phyloP scores from a whole-genome alignment of 2,113 vertebrate genomes.

The Notiomystis cincta region DNA sequence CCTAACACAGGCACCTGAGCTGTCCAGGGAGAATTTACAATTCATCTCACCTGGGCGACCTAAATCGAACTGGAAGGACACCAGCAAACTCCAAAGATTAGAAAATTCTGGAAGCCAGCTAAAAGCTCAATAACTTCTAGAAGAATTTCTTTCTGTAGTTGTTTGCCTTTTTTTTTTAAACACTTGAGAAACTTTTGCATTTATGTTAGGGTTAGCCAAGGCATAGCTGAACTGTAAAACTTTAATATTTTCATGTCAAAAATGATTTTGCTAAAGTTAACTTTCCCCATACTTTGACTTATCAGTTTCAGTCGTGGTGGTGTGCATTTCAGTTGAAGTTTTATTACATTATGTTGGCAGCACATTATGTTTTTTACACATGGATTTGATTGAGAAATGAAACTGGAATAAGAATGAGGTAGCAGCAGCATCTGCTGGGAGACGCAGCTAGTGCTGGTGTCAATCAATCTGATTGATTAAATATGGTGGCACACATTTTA shows the following conservation, averaged over 20 bases:
- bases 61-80: not conserved
- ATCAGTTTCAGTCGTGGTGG: constrained; percentile 71
- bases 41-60: constrained; percentile 8
- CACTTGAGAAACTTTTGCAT: constrained; percentile 23
- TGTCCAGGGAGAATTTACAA: not conserved
- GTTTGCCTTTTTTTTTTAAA: not conserved
- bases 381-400: constrained; percentile 82
- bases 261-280: constrained; percentile 76
- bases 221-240: constrained; percentile 67
- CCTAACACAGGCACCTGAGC: not conserved
- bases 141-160: not conserved
- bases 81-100: not conserved
- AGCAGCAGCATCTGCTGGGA: constrained; percentile 72
- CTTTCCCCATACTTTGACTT: constrained; percentile 72
- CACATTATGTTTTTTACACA: constrained; percentile 76
- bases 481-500: constrained; percentile 74
- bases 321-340: constrained; percentile 74
- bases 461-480: constrained; percentile 81
- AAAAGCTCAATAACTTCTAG: not conserved
- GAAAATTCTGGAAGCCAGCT: not conserved
- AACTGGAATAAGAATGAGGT: constrained; percentile 79
- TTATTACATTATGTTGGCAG: constrained; percentile 78
- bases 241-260: constrained; percentile 67
- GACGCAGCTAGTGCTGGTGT: constrained; percentile 71
- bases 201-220: constrained; percentile 34